Evolutionary conservation across 2,797 vertebrate genomes (phyloP), one percentile per base, ranked within the genome.

Genomic region (Phalloptychus januarius): DNA sequence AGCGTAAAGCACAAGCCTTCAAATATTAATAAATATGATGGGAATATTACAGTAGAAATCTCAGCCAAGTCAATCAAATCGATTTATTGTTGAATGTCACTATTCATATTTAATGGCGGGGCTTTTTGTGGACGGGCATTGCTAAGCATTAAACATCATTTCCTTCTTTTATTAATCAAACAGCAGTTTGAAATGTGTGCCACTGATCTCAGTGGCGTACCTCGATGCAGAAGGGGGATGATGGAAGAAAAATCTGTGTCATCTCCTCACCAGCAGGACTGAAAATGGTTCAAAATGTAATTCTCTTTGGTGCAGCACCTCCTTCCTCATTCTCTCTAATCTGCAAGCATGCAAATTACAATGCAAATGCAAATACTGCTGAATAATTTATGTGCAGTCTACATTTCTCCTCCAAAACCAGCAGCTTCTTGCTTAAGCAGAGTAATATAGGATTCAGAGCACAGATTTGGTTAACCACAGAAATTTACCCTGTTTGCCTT

Each of bases 151-250:
- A 90, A 89, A 91, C 86, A 92, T 89, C 5, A 44, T 94, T 94
- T 94, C 88, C 86, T 91, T 95, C 88, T 94, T 95, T 95, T 95
- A 95, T 95, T 95, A 95, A 95, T 96, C 94, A 95, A 94, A 95
- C 91, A 94, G 82, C 85, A 92, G 86, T 93, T 94, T 94, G 89
- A 95, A 95, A 94, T 93, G 89, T 92, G 87, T 93, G 89, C 89
- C 91, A 94, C 89, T 91, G 93, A 93, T 94, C 92, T 91, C 92
- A 92, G 92, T 91, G 92, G 92, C 85, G 82, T 91, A 93, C 89
- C 93, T 94, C 85, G 85, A 86, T 92, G 91, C 88, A 89, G 84
- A 81, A 45, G 11, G 76, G 70, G 88, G 76, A 85, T 91, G 93
- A 91, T 89, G 89, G 91, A 93, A 92, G 90, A 92, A 90, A 94